Base-by-base conservation (phyloP, 2,113 vertebrate genomes). In the Pygoscelis adeliae region DNA sequence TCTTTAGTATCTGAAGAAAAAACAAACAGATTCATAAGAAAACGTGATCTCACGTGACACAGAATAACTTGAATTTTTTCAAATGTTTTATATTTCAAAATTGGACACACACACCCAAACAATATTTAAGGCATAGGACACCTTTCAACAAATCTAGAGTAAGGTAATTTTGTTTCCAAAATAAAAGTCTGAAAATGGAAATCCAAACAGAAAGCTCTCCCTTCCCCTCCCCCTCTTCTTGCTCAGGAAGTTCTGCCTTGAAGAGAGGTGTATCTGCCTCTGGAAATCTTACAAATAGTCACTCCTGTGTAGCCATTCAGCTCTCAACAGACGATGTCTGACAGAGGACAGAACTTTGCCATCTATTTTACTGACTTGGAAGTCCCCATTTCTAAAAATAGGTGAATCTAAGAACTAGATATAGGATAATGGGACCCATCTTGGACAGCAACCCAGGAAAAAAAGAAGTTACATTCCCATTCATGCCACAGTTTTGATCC, bases 1-100 rank as follows among this genome's bases (percentile, higher is more conserved):
- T 91, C 87, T 59, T 66, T 22, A 72, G 7, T 10, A 87, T 90
- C 94, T 97, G 80, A 90, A 92, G 91, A 67, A 89, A 93, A 30
- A 56, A 18, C 16, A n/a, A 49, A 63, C 19, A 79, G 29, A 85
- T 62, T 79, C 3, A 6, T 83, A 53, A 80, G 40, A 78, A 81
- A 84, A 82, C 20, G 18, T 34, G 40, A 89, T 72, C 52, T 72
- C 63, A n/a, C 10, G 32, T 30, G 11, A 67, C n/a, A 62, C 7
- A 73, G 65, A 95, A 62, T 22, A 73, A 19, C 34, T 38, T 76
- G 13, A n/a, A 13, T 25, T 88, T 73, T 76, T 56, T 62, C 26
- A 88, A 72, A 73, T 38, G 9, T 50, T 81, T 83, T 19, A 1
- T 32, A 59, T 62, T 89, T 62, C 40, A 55, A 49, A 94, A 82